Evolutionary conservation across 92 coral and sea anemone genomes (phyloP).

Genomic region (Paragorgia papillata): DNA sequence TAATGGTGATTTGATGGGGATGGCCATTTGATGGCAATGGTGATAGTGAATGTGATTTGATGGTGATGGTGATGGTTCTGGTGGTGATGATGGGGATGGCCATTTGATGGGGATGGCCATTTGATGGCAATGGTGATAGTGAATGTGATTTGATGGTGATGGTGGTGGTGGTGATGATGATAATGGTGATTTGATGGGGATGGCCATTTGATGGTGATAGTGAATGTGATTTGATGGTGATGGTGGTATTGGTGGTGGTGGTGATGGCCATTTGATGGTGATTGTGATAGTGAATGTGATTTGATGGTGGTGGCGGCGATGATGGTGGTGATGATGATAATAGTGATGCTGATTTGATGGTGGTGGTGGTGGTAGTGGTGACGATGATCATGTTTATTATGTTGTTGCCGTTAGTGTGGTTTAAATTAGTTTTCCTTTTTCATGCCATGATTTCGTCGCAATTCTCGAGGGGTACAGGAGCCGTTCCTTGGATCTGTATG

Average conservation of each 20-base stretch:
- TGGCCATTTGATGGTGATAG: background rate
- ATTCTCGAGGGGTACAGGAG: constrained; percentile 10
- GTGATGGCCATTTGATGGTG: too few species aligned
- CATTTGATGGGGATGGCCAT: too few species aligned
- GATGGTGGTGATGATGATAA: too few species aligned
- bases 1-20: too few species aligned
- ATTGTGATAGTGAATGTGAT: background rate
- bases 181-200: background rate
- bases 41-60: background rate
- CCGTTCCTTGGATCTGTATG: constrained; percentile 21
- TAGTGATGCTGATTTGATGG: too few species aligned
- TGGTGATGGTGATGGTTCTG: too few species aligned
- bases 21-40: background rate
- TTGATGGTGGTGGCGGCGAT: too few species aligned
- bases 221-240: background rate
- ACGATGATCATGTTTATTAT: background rate
- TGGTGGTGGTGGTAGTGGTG: background rate
- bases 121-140: too few species aligned
- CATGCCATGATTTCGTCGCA: constrained; percentile 3
- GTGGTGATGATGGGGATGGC: too few species aligned
- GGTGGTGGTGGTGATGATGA: background rate
- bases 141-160: too few species aligned
- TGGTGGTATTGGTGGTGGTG: background rate
- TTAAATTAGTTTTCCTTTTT: background rate
- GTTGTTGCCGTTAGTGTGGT: background rate